A percentile compares a stretch with the other conserved stretches of the same genome.
phyloP scores from a whole-genome alignment of 2,797 vertebrate genomes.

The Threskiornis aethiopicus region DNA sequence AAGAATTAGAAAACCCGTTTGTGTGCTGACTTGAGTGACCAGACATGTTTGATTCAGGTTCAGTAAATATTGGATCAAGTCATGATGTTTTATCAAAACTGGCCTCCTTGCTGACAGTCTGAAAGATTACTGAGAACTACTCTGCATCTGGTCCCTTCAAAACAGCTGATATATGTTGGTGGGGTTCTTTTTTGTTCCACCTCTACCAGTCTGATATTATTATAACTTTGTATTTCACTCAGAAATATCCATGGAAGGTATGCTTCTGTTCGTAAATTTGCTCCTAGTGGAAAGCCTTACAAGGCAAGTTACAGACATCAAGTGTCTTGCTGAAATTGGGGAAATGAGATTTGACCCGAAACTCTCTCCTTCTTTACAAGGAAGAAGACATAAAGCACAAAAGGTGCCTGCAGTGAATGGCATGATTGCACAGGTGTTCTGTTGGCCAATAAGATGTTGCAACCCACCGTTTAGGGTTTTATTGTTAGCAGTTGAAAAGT shows the following conservation, averaged over 20 bases:
- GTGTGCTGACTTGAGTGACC: neutral
- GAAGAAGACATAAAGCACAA: neutral
- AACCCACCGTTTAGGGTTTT: neutral
- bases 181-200: neutral
- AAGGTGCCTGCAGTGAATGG: neutral
- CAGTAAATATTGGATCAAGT: neutral
- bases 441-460: neutral
- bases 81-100: neutral
- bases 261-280: neutral
- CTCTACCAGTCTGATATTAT: neutral
- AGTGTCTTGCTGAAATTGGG: neutral
- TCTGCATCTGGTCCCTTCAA: rapidly evolving
- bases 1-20: neutral
- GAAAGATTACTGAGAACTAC: neutral
- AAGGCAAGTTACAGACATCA: neutral
- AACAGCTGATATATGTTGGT: neutral
- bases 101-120: neutral
- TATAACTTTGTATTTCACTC: neutral
- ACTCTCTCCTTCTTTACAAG: neutral
- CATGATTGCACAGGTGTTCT: neutral
- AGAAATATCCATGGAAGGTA: neutral
- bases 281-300: neutral
- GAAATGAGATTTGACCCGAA: neutral
- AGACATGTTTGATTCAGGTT: neutral
- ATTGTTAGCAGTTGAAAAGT: neutral